Evolutionary conservation across 2,797 vertebrate genomes (phyloP).

Genomic region (Orestias chungarensis): DNA sequence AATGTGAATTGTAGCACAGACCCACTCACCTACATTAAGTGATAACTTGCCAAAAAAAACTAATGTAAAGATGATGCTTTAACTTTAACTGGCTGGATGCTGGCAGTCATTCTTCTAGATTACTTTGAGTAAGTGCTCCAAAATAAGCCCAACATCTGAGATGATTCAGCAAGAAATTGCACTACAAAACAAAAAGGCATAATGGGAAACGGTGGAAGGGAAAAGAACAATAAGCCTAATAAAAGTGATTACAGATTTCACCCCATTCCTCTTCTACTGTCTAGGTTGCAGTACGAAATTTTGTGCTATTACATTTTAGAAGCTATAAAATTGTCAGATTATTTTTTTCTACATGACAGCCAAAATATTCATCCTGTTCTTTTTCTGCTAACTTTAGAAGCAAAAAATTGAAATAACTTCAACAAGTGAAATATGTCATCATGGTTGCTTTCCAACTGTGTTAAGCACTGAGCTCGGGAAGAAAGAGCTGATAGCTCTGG

Average conservation of each 20-base stretch:
- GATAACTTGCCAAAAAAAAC: background rate
- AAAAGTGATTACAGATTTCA: slow-evolving; percentile 34
- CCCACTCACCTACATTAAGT: background rate
- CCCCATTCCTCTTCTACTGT: slow-evolving; percentile 32
- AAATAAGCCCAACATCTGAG: slow-evolving; percentile 31
- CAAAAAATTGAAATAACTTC: slow-evolving; percentile 16
- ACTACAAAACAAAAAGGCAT: slow-evolving; percentile 14
- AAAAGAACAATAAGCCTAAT: slow-evolving; percentile 34
- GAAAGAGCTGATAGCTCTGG: slow-evolving; percentile 35
- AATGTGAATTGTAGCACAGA: background rate
- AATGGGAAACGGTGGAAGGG: slow-evolving; percentile 28
- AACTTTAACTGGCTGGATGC: background rate
- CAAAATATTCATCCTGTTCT: slow-evolving; percentile 12
- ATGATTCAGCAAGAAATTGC: slow-evolving; percentile 26
- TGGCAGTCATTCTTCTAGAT: background rate
- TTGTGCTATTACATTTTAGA: slow-evolving; percentile 21
- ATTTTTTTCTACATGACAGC: slow-evolving; percentile 17
- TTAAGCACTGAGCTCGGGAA: slow-evolving; percentile 16
- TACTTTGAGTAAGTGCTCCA: slow-evolving; percentile 9
- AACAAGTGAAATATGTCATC: slow-evolving; percentile 16
- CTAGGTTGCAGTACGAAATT: slow-evolving; percentile 33
- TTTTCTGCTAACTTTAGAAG: slow-evolving; percentile 21
- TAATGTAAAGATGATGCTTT: background rate
- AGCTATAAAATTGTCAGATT: slow-evolving; percentile 40
- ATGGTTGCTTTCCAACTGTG: slow-evolving; percentile 18